Evolutionary conservation across 1,140 invertebrate genomes (phyloP).

Genomic region (Cyclargus thomasi): DNA sequence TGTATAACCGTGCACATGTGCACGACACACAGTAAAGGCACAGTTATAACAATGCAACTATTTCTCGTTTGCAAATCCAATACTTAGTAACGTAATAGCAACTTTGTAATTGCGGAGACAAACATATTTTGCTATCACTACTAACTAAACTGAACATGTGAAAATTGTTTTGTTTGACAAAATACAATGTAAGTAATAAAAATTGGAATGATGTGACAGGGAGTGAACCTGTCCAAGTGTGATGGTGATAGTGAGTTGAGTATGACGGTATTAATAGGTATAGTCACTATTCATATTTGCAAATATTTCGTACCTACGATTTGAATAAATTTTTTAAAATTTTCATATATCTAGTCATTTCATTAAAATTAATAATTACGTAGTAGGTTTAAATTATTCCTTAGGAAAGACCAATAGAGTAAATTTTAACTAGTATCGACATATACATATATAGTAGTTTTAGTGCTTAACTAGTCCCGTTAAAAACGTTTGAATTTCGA

Average conservation of each 20-base stretch:
- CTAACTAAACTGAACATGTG: no score
- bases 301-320: conserved; percentile 5
- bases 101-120: no score
- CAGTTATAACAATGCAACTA: no score
- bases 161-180: not conserved
- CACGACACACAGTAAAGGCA: no score
- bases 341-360: conserved; percentile 40
- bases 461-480: conserved; percentile 41
- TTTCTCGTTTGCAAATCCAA: no score
- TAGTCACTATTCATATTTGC: not conserved
- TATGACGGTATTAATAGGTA: not conserved
- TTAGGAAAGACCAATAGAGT: conserved; percentile 67
- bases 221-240: not conserved
- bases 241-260: not conserved
- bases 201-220: not conserved
- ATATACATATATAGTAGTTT: conserved; percentile 33
- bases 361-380: conserved; percentile 40
- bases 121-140: no score
- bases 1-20: no score
- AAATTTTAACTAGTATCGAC: conserved; percentile 18
- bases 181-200: no score
- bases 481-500: conserved; percentile 27
- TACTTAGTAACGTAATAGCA: no score
- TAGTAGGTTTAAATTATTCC: conserved; percentile 44
- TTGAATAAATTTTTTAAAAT: not conserved